These are phyloP conservation scores for Agapetus fuscipes DNA, from an alignment of 2,888 invertebrate genomes.

Conservation along the genomic window DNA sequence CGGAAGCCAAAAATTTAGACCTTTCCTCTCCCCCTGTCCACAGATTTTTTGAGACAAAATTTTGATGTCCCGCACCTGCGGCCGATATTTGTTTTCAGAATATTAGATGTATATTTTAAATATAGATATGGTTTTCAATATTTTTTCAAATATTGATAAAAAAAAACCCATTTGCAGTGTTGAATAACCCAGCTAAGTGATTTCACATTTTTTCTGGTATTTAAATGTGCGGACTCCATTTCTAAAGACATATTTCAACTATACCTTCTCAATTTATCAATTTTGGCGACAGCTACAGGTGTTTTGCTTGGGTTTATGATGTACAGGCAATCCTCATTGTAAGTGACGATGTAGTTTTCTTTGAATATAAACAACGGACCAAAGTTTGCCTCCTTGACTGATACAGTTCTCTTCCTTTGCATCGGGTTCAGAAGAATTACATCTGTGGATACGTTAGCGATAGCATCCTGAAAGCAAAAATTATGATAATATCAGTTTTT, in stretches of 20 bases:
- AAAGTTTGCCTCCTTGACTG: conserved; percentile 47
- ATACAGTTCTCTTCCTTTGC: conserved; percentile 25
- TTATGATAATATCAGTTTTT: no score
- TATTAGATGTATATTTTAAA: no score
- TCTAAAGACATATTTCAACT: no score
- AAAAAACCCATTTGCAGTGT: no score
- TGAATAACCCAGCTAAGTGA: not conserved
- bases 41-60: no score
- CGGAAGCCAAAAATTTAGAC: no score
- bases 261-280: conserved; percentile 53
- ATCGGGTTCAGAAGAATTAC: conserved; percentile 65
- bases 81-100: no score
- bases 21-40: no score
- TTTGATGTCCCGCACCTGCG: no score
- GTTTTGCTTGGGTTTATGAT: conserved; percentile 67
- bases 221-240: no score
- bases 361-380: conserved; percentile 56
- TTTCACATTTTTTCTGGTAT: not conserved
- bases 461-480: conserved; percentile 40
- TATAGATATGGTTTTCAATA: no score
- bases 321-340: conserved; percentile 59
- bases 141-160: no score
- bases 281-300: conserved; percentile 54
- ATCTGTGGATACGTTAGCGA: conserved; percentile 47
- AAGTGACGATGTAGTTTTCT: conserved; percentile 64